Base-by-base conservation (phyloP, 2,113 vertebrate species). In the Pungitius pungitius region DNA sequence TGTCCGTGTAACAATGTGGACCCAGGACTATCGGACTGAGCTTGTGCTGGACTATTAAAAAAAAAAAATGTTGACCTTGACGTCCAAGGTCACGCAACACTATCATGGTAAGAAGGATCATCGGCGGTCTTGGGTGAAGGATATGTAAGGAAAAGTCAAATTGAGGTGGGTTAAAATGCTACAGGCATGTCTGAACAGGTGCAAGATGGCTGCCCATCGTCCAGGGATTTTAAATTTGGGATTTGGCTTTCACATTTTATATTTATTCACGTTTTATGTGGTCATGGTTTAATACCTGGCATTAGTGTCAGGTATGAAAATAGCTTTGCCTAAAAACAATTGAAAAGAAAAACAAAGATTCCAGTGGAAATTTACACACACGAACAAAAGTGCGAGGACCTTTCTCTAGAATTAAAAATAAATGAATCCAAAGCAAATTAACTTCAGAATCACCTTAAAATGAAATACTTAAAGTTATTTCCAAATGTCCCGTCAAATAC, bases 171-270 rank as follows among this genome's bases (percentile, higher is more conserved):
- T 40, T 69, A 35, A 20, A 35, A n/a, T 33, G 33, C 35, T 30
- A 14, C 33, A 37, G 24, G 42, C 33, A 66, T 17, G 52, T 55
- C 35, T 39, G 14, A 73, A 18, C 63, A 61, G 47, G 40, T 40
- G 22, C 22, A 73, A 76, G 49, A 83, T 81, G 75, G 74, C 83
- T 82, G 72, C 69, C 56, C 64, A 54, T 69, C 74, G 71, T 40
- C 30, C 45, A 58, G 56, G 45, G 39, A 13, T 52, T 14, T 54
- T 39, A 8, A 13, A 1, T 17, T 49, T 47, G 1, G 10, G 2
- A 10, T 13, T n/a, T 7, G 15, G 37, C 33, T 45, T 1, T 1
- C 47, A 14, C 30, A 5, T 30, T 30, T 30, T 30, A 30, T 30
- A 3, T 30, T 30, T 30, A 30, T n/a, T n/a, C n/a, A n/a, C n/a